Conservation (phyloP, 1,140 invertebrate genomes). For the Drosophila lowei region DNA sequence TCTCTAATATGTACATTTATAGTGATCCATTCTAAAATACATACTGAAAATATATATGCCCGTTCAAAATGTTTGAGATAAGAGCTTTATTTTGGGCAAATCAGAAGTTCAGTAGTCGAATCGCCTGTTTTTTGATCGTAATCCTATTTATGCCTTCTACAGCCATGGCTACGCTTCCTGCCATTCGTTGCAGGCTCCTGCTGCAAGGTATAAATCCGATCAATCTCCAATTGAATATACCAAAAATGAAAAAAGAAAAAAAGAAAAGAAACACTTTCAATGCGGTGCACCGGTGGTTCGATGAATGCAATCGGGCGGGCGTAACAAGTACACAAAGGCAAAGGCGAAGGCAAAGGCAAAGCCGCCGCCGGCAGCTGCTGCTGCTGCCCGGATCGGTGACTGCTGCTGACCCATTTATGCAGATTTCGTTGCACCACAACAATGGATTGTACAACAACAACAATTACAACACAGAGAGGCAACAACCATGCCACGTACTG, state of each 20-base stretch:
- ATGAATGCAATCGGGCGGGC: conserved; percentile 35
- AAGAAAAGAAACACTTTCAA: conserved; percentile 43
- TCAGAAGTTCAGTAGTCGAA: too few species aligned
- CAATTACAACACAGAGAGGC: conserved; percentile 16
- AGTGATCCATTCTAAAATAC: too few species aligned
- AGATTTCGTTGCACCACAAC: conserved; percentile 63
- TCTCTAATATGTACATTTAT: too few species aligned
- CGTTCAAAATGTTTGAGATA: too few species aligned
- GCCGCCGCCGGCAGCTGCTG: conserved; percentile 26
- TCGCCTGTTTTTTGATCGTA: too few species aligned
- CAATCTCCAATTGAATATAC: not conserved
- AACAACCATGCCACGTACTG: conserved; percentile 37
- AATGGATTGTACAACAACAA: conserved; percentile 54
- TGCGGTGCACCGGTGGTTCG: conserved; percentile 9
- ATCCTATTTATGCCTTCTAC: too few species aligned
- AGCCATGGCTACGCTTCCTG: too few species aligned
- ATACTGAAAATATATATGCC: too few species aligned
- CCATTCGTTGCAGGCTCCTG: not conserved
- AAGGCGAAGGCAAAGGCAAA: conserved; percentile 4
- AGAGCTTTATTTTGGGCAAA: too few species aligned
- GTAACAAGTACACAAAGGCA: conserved; percentile 69
- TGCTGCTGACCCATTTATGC: conserved; percentile 72
- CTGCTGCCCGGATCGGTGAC: conserved; percentile 3
- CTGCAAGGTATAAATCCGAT: too few species aligned
- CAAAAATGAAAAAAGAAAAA: conserved; percentile 5